Evolutionary conservation across 2,888 invertebrate genomes (phyloP).

Genomic region (Amphipoea lucens): DNA sequence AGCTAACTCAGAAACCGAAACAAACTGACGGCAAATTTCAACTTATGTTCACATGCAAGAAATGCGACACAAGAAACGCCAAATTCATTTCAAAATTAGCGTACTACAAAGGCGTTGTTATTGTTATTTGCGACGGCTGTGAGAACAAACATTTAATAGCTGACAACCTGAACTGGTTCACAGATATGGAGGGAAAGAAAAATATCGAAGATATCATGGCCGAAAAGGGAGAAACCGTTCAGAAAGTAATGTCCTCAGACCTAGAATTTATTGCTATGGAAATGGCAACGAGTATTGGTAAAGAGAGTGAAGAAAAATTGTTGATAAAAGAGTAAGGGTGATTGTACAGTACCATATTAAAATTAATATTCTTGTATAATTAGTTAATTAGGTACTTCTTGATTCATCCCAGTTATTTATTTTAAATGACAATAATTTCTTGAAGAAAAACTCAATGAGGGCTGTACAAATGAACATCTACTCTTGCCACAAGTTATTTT

Average conservation of each 20-base stretch:
- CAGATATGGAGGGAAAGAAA: constrained; percentile 93
- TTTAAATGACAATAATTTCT: constrained; percentile 11
- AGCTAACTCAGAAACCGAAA: constrained; percentile 70
- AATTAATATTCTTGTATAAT: background rate
- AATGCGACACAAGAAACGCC: constrained; percentile 94
- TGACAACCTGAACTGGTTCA: constrained; percentile 98
- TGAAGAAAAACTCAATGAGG: background rate
- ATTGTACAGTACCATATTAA: background rate
- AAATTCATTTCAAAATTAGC: constrained; percentile 96
- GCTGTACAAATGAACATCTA: background rate
- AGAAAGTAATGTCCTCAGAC: constrained; percentile 87
- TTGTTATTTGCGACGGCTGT: constrained; percentile 97
- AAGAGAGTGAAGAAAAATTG: constrained; percentile 63
- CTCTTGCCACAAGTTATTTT: background rate
- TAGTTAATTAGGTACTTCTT: background rate
- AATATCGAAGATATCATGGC: constrained; percentile 98
- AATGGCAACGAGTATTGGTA: constrained; percentile 73
- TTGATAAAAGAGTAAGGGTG: constrained; percentile 56
- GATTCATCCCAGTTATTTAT: constrained; percentile 16
- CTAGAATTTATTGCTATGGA: constrained; percentile 87
- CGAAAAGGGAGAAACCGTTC: constrained; percentile 96
- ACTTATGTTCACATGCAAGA: constrained; percentile 96
- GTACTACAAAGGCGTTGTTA: constrained; percentile 97
- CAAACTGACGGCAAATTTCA: constrained; percentile 91
- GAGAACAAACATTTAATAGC: constrained; percentile 98